A percentile compares a stretch with the other conserved stretches of the same genome.
Evolutionary conservation across 2,797 vertebrate genomes (phyloP).

Genomic region (Malacoraja senta): DNA sequence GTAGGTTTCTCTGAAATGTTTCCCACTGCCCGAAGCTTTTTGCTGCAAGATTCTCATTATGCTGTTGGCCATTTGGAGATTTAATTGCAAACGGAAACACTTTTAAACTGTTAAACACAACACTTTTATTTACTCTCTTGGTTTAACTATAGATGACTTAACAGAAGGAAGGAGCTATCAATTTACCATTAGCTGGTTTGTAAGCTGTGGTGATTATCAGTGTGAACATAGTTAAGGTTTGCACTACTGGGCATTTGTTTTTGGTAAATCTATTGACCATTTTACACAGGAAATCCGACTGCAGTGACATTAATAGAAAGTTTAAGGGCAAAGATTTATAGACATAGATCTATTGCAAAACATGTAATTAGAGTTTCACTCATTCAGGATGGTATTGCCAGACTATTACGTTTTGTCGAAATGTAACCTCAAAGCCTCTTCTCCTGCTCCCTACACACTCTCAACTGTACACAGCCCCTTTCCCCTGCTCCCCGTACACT

Average conservation of each 20-base stretch:
- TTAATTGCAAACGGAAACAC: neutral
- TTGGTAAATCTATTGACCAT: neutral
- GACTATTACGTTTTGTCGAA: neutral
- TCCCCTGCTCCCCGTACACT: too few relatives aligned
- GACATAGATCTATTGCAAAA: neutral
- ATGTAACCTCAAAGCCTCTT: neutral
- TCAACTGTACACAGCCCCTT: too few relatives aligned
- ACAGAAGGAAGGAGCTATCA: neutral
- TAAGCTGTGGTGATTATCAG: neutral
- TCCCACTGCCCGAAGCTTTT: neutral
- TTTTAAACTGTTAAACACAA: neutral
- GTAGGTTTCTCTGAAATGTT: neutral
- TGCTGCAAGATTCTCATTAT: neutral
- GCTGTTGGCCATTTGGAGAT: neutral
- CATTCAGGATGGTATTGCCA: neutral
- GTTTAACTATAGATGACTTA: neutral
- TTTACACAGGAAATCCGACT: neutral
- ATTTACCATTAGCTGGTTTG: neutral
- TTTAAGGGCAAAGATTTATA: neutral
- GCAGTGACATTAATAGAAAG: slow-evolving; percentile 13
- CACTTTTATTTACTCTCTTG: neutral
- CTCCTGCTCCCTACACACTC: too few relatives aligned
- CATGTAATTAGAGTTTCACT: neutral
- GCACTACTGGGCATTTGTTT: neutral
- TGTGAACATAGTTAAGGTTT: neutral